phyloP scores from a whole-genome alignment of 2,113 vertebrate genomes.

The Perca fluviatilis region DNA sequence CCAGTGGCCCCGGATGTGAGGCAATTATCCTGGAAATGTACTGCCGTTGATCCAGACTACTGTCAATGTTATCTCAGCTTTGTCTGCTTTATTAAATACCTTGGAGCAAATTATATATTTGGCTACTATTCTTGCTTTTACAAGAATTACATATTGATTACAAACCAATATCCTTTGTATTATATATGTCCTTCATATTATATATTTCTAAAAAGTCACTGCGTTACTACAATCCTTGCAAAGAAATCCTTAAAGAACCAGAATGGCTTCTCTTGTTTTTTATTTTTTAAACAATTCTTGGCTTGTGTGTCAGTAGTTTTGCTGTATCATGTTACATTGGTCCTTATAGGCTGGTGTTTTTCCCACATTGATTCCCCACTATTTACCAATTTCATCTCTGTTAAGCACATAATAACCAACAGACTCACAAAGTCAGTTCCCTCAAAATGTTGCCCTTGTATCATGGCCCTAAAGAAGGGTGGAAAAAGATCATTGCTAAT shows the following conservation, averaged over 20 bases:
- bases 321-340: conserved; percentile 38
- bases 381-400: conserved; percentile 52
- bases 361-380: conserved; percentile 49
- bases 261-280: background rate
- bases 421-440: conserved; percentile 69
- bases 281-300: background rate
- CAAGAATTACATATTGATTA: background rate
- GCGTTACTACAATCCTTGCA: background rate
- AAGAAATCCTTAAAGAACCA: background rate
- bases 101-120: conserved; percentile 1
- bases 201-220: background rate
- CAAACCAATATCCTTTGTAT: background rate
- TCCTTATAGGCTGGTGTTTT: conserved; percentile 14
- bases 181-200: too few relatives aligned
- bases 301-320: conserved; percentile 19
- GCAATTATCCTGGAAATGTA: too few relatives aligned
- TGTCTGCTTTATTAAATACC: background rate
- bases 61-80: background rate
- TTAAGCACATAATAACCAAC: conserved; percentile 50
- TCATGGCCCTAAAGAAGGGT: conserved; percentile 36
- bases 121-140: background rate
- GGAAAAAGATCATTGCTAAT: too few relatives aligned
- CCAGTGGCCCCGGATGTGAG: too few relatives aligned
- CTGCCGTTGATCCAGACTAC: too few relatives aligned
- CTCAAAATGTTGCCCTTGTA: conserved; percentile 66